Conservation (phyloP, 2,113 vertebrate genomes). For the Pipra filicauda region DNA sequence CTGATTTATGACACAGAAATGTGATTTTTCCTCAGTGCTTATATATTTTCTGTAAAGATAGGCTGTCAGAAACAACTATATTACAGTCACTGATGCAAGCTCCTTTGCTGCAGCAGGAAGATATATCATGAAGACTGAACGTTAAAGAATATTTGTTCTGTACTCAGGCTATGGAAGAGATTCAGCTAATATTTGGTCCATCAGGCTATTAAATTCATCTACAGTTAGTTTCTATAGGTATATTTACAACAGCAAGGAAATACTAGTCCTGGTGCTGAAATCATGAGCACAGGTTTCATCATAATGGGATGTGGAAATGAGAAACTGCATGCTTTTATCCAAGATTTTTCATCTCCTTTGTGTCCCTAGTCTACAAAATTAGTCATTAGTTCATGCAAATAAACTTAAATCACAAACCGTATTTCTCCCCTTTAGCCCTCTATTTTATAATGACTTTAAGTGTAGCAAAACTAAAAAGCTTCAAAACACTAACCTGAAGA, state of each 20-base stretch:
- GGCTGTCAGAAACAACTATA: background rate
- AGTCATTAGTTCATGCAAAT: background rate
- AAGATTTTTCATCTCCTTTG: background rate
- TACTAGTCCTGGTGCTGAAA: background rate
- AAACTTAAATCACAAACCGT: background rate
- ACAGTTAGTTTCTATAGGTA: background rate
- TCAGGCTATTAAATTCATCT: background rate
- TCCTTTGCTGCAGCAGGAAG: background rate
- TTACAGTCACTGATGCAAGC: background rate
- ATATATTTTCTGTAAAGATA: background rate
- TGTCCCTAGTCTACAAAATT: background rate
- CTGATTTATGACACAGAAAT: background rate
- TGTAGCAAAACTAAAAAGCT: background rate
- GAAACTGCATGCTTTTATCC: background rate
- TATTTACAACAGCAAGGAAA: background rate
- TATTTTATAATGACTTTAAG: background rate
- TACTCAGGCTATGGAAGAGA: background rate
- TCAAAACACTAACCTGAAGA: background rate
- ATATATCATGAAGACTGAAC: background rate
- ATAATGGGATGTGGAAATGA: background rate
- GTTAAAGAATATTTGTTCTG: background rate
- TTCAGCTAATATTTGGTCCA: background rate
- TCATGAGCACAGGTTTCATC: accelerated
- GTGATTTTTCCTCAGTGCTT: background rate
- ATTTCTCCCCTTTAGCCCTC: background rate